phyloP scores from a whole-genome alignment of 2,888 invertebrate genomes.

The Amaurobius ferox region DNA sequence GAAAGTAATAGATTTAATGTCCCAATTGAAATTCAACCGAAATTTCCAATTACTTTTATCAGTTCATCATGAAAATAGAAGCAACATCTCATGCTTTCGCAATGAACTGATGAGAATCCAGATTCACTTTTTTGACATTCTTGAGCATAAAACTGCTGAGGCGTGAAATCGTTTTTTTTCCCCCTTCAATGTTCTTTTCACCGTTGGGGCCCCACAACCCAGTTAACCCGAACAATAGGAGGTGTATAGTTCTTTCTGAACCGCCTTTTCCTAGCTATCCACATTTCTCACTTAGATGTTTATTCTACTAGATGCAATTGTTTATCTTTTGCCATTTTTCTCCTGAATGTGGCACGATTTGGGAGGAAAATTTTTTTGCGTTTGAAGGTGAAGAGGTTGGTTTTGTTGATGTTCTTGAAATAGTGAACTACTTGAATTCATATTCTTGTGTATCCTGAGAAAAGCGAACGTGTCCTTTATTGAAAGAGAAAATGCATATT shows the following conservation, averaged over 20 bases:
- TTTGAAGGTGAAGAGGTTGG: too few species aligned
- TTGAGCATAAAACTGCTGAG: background rate
- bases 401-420: too few species aligned
- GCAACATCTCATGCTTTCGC: background rate
- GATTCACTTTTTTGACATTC: constrained; percentile 9
- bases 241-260: background rate
- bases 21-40: constrained; percentile 4
- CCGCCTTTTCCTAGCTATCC: background rate
- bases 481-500: too few species aligned
- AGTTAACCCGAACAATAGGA: background rate
- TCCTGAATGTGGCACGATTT: background rate
- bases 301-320: background rate
- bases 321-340: background rate
- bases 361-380: background rate
- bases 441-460: too few species aligned
- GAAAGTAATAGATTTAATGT: too few species aligned
- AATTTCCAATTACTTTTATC: constrained; percentile 5
- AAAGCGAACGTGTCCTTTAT: too few species aligned
- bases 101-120: background rate
- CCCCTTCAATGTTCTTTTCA: background rate
- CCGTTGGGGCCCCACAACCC: background rate
- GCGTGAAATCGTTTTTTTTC: background rate
- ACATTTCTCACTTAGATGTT: background rate
- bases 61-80: background rate
- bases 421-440: too few species aligned